Base-by-base conservation (phyloP, 2,888 invertebrate genomes). In the Anaspis maculata region DNA sequence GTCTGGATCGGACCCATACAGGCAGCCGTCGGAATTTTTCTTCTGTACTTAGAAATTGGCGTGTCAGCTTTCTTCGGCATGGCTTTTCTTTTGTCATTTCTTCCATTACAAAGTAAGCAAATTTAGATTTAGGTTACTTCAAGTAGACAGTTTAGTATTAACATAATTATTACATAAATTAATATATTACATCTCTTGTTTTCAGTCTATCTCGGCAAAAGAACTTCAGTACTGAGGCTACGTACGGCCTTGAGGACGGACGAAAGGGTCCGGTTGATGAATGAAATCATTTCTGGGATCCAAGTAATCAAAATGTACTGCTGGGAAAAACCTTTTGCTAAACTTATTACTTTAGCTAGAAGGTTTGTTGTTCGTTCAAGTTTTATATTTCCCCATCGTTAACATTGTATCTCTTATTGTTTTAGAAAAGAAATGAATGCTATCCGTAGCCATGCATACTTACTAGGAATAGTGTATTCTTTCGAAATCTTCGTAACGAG, bases 291-390 rank as follows among this genome's bases (percentile, higher is more conserved):
- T 30, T 70, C 71, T n/a, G 83, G 82, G 1, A 84, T 86, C 23
- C 68, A 86, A 71, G 89, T 94, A 2, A 88, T 95, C 45, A 95
- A 95, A 72, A 94, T 95, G 91, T 95, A 94, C 59, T 87, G 91
- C 2, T 95, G 95, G 86, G 95, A 95, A 61, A 83, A 80, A 48
- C 87, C 91, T 0, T 94, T 95, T 57, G 82, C 84, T 39, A 74
- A 80, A 42, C 74, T 91, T n/a, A 83, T 95, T 2, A 76, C 78
- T 5, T 62, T 75, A 30, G 82, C 87, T 1, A 69, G 94, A 53
- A 76, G 75, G 67, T 79, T 74, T 82, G n/a, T n/a, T n/a, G n/a
- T n/a, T n/a, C n/a, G n/a, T n/a, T n/a, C n/a, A n/a, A n/a, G n/a
- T n/a, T n/a, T n/a, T n/a, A n/a, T n/a, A n/a, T n/a, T n/a, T n/a